These are phyloP conservation scores for Hypomesus transpacificus DNA, from an alignment of 2,113 vertebrate species.

Conservation along the genomic window DNA sequence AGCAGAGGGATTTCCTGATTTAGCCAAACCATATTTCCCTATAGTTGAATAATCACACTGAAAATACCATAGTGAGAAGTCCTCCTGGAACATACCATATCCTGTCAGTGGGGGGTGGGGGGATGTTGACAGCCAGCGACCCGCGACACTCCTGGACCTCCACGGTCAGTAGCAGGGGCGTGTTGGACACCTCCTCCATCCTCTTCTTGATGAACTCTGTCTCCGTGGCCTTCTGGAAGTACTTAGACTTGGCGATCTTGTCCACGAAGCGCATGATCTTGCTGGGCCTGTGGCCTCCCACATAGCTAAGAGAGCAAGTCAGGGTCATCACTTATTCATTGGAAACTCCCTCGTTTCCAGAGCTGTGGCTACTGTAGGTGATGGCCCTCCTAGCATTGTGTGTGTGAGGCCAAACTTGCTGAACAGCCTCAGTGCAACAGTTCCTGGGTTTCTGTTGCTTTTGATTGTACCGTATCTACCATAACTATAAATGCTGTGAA, in stretches of 20 bases:
- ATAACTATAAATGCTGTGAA: too few species aligned
- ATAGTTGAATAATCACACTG: too few species aligned
- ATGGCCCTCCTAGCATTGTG: conserved; percentile 13
- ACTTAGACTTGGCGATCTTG: conserved; percentile 99
- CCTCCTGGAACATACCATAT: conserved; percentile 80
- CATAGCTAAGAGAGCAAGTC: conserved; percentile 71
- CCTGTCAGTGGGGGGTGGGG: conserved; percentile 94
- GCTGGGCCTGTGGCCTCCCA: conserved; percentile 89
- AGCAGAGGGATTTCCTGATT: too few species aligned
- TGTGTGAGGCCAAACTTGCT: too few species aligned
- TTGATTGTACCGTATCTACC: background rate
- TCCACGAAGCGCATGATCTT: conserved; percentile 99
- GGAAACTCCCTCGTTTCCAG: conserved; percentile 48
- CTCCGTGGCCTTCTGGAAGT: conserved; percentile 98
- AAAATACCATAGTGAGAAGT: too few species aligned
- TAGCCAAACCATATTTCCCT: too few species aligned
- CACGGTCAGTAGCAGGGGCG: conserved; percentile 92
- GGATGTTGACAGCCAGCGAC: conserved; percentile 92
- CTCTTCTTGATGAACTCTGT: conserved; percentile 99
- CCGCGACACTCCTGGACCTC: conserved; percentile 95
- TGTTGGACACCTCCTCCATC: conserved; percentile 98
- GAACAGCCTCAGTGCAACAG: too few species aligned
- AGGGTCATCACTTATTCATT: conserved; percentile 61
- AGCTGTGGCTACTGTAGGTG: conserved; percentile 26
- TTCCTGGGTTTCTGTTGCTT: background rate